These are phyloP conservation scores for Hemibagrus guttatus DNA, from an alignment of 2,797 vertebrate genomes.

Conservation along the genomic window DNA sequence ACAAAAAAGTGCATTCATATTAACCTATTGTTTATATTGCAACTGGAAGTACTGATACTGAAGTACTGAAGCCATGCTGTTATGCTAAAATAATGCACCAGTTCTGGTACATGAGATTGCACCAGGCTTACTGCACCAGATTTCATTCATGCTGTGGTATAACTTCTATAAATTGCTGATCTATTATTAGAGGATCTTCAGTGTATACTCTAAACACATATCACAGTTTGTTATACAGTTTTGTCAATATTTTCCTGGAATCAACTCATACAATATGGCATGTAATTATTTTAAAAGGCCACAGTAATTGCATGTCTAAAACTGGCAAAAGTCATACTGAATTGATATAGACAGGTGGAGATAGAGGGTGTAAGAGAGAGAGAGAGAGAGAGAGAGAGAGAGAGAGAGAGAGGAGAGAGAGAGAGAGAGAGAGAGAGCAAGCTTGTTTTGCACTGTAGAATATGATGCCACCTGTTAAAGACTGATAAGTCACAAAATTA, in stretches of 20 bases:
- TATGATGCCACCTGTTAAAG: not conserved
- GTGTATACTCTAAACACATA: not conserved
- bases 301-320: not conserved
- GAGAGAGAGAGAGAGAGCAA: not conserved
- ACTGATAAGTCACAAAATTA: not conserved
- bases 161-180: not conserved
- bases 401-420: not conserved
- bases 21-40: not conserved
- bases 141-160: not conserved
- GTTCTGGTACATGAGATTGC: too few relatives aligned
- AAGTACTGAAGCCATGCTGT: not conserved
- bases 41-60: not conserved
- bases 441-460: not conserved
- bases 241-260: not conserved
- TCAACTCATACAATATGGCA: not conserved
- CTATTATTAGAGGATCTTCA: not conserved
- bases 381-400: not conserved
- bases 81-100: not conserved
- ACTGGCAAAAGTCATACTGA: not conserved
- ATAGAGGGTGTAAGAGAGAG: not conserved
- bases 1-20: not conserved
- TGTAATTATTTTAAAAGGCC: not conserved
- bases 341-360: not conserved
- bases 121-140: too few relatives aligned
- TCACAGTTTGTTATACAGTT: not conserved